Percentiles rank a stretch among this genome's conserved stretches.
These are phyloP conservation scores for Batillaria attramentaria DNA, from an alignment of 1,140 invertebrate genomes.

Conservation along the genomic window DNA sequence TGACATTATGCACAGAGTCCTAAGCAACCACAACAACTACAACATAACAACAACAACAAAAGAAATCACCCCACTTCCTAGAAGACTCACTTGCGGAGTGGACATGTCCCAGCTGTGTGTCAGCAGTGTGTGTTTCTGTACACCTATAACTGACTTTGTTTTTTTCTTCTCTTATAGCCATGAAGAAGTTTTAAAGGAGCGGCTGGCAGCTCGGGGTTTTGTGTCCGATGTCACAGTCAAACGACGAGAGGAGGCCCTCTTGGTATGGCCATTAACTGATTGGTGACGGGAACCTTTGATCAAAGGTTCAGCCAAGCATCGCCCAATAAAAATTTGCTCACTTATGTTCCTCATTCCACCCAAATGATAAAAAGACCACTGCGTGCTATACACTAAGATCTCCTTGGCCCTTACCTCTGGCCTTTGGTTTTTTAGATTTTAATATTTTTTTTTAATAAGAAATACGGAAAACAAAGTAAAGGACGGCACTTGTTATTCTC, in stretches of 20 bases:
- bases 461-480: not conserved
- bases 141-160: not conserved
- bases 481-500: slow-evolving; percentile 1
- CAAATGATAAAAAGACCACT: not conserved
- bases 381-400: not conserved
- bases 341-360: not conserved
- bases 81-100: not conserved
- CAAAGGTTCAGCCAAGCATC: too few species aligned
- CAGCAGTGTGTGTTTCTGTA: too few species aligned
- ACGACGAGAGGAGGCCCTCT: slow-evolving; percentile 58
- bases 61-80: not conserved
- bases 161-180: slow-evolving; percentile 35
- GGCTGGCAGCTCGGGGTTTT: slow-evolving; percentile 56
- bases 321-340: not conserved
- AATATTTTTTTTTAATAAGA: not conserved
- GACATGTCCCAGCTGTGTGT: not conserved
- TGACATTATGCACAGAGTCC: too few species aligned
- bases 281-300: not conserved
- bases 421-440: not conserved
- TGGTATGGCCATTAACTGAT: slow-evolving; percentile 38
- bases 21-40: too few species aligned
- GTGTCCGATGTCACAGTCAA: slow-evolving; percentile 64
- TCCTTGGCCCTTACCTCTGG: not conserved
- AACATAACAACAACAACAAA: too few species aligned
- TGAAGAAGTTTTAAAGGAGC: slow-evolving; percentile 52